Evolutionary conservation across 2,888 invertebrate species (phyloP), one percentile per base, ranked within the genome.

Genomic region (Macrophya annulata): DNA sequence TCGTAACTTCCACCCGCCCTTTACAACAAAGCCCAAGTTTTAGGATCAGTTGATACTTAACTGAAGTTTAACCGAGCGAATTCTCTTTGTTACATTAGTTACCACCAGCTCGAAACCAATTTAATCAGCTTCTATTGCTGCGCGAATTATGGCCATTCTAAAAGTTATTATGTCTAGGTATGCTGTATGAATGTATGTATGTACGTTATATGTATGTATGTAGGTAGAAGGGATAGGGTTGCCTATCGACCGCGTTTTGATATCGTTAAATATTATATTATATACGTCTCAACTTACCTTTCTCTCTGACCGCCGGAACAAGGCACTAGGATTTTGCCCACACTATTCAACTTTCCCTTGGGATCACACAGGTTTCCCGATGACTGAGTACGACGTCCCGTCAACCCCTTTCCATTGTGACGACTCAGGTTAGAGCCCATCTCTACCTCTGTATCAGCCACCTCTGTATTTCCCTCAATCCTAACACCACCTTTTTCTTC

Each of bases 391-490:
- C 97, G 94, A 86, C 97, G 95, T 87, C 96, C 96, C 85, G 96
- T 96, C 79, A 96, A 95, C 89, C 96, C 93, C 90, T 97, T 96
- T 90, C 96, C 95, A 91, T 96, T 96, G 93, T 96, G 96, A 88
- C 97, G 96, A 94, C 97, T 96, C 92, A 97, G 96, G 95, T 97
- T 97, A 87, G 97, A 96, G 93, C 97, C 97, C 97, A 97, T 97
- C 90, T 93, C 95, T 87, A 87, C 86, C 91, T 82, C 87, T 40
- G 10, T 84, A 17, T 17, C 9, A 17, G 17, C 40, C 43, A 71
- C 83, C 59, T 77, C 81, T 71, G 72, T 86, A 59, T 84, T 84
- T 59, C n/a, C 65, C 25, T 40, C 43, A 2, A 83, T 40, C 40
- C 85, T 85, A 74, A 37, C 62, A 43, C 43, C 43, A 12, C 37